These are phyloP conservation scores for Mesocricetus auratus DNA, from an alignment of 2,113 vertebrate species.

Conservation along the genomic window DNA sequence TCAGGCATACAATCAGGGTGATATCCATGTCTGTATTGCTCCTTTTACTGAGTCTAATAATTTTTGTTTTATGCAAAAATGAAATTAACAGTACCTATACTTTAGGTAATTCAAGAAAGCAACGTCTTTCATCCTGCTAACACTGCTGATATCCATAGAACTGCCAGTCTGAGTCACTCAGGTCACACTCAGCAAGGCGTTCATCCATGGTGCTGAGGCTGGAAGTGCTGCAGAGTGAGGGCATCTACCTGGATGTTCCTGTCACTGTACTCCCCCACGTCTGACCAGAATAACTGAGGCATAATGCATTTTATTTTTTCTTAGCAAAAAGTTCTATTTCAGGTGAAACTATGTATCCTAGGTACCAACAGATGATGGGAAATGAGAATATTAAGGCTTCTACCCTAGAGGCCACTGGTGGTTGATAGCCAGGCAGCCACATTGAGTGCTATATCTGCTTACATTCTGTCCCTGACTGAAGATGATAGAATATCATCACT, in stretches of 20 bases:
- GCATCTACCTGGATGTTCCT: accelerated
- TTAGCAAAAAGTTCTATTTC: neutral
- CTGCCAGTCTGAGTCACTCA: neutral
- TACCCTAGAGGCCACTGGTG: neutral
- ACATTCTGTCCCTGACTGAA: neutral
- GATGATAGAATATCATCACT: neutral
- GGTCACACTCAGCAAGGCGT: too few relatives aligned
- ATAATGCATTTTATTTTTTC: neutral
- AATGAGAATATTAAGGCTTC: neutral
- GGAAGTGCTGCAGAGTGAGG: accelerated
- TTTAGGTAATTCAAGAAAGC: neutral
- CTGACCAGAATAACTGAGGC: neutral
- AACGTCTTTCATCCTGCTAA: neutral
- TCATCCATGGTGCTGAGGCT: neutral
- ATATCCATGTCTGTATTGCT: accelerated
- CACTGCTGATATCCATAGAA: neutral
- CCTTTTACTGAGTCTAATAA: neutral
- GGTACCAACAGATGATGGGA: accelerated
- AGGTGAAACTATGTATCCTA: neutral
- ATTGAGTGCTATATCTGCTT: neutral
- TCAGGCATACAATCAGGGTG: accelerated
- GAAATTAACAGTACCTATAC: neutral
- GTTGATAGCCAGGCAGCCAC: accelerated
- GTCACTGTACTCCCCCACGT: neutral
- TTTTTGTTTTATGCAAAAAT: neutral